Evolutionary conservation across 2,113 vertebrate genomes (phyloP).

Genomic region (Eolophus roseicapilla): DNA sequence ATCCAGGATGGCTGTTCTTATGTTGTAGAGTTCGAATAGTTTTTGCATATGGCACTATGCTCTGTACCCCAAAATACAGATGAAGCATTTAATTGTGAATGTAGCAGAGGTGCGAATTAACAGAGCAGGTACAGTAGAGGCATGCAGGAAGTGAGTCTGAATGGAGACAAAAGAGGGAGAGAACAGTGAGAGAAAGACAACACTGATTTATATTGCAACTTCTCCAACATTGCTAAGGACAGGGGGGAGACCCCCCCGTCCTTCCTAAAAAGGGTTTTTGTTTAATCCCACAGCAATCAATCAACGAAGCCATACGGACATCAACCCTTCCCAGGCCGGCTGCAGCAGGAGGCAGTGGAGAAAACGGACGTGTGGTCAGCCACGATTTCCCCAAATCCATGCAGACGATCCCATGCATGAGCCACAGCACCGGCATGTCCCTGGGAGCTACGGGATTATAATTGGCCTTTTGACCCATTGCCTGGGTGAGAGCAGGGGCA

Average conservation of each 20-base stretch:
- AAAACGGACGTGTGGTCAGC: conserved; percentile 95
- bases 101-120: not conserved
- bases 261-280: conserved; percentile 86
- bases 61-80: conserved; percentile 11
- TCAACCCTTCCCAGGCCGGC: conserved; percentile 91
- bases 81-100: not conserved
- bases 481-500: conserved; percentile 73
- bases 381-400: conserved; percentile 98
- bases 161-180: not conserved
- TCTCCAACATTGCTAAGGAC: conserved; percentile 68
- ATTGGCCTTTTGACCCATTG: conserved; percentile 76
- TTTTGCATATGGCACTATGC: not conserved
- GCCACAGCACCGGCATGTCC: conserved; percentile 95
- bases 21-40: not conserved
- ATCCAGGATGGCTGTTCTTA: conserved; percentile 44
- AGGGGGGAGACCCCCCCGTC: conserved; percentile 78
- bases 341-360: conserved; percentile 87
- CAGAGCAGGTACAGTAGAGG: not conserved
- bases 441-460: conserved; percentile 97
- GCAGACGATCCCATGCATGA: conserved; percentile 98
- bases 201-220: conserved; percentile 1
- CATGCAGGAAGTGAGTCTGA: not conserved
- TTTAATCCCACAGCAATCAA: conserved; percentile 92
- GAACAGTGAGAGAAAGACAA: not conserved
- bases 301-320: conserved; percentile 96